Evolutionary conservation across 2,888 invertebrate species (phyloP), one percentile per base, ranked within the genome.

Genomic region (Rhagonycha fulva): DNA sequence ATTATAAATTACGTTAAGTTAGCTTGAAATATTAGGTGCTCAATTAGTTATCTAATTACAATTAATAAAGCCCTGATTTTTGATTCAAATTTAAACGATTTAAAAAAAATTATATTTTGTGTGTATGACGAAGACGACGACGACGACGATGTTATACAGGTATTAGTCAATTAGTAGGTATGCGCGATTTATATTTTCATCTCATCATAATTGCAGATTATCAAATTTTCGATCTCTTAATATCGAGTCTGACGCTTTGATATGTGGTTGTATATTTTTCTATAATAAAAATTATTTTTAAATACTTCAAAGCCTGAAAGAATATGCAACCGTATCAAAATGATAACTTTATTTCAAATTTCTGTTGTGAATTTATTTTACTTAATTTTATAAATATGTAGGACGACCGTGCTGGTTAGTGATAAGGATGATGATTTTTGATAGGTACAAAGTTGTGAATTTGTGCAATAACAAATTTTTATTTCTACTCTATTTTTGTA

Each of bases 21-120:
- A 88, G 88, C 88, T 88, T 88, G 88, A 88, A 88, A 84, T 81
- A 85, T 87, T 88, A 88, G 88, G 88, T 88, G 88, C 88, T 88
- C 88, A 88, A 88, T 84, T 84, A 86, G 86, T 85, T 85, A 72
- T 80, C 74, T 74, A 80, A 76, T 74, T 75, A 75, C 73, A 72
- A 68, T 61, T 26, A 70, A 72, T 68, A 68, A 30, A 75, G 70
- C 60, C 75, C 77, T 73, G 75, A 75, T 77, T 77, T 77, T 77
- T 77, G 75, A 74, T 72, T 72, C 26, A 14, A 30, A 71, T 26
- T 14, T 63, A 14, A 24, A 23, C 23, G 26, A 66, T 66, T 63
- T 26, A 66, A 66, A 62, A 24, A n/a, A 11, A 24, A 24, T 66
- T 66, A 66, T 66, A 66, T 66, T 66, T 66, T 62, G 14, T 68